Conservation (phyloP, 2,797 vertebrate genomes). For the Sebastes minor region DNA sequence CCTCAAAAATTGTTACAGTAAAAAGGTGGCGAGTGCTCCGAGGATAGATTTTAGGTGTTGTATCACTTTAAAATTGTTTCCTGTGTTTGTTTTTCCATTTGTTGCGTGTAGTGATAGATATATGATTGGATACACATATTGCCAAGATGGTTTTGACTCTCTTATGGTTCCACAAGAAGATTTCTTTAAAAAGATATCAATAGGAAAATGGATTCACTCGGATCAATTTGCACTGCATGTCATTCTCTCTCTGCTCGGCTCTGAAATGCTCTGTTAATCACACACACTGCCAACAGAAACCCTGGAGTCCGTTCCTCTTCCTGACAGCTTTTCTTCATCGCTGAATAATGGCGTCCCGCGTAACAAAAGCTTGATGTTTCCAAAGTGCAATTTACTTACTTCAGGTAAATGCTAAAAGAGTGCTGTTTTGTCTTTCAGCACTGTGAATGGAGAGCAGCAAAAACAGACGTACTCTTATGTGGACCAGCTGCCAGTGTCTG, state of each 20-base stretch:
- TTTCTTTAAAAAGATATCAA: background rate
- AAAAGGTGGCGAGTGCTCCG: background rate
- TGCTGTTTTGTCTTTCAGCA: conserved; percentile 55
- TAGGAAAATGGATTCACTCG: conserved; percentile 28
- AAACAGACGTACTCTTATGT: conserved; percentile 83
- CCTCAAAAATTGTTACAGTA: background rate
- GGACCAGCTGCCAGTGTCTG: conserved; percentile 94
- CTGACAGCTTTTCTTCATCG: conserved; percentile 33
- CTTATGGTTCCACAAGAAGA: background rate
- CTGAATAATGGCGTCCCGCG: conserved; percentile 33
- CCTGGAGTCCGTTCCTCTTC: conserved; percentile 23
- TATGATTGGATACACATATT: background rate
- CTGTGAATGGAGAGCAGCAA: conserved; percentile 60
- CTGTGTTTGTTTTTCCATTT: background rate
- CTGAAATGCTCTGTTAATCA: conserved; percentile 62
- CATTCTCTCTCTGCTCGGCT: conserved; percentile 17
- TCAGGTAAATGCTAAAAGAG: conserved; percentile 21
- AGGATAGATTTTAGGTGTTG: background rate
- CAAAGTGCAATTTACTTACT: conserved; percentile 5
- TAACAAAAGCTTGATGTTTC: conserved; percentile 38
- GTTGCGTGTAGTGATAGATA: background rate
- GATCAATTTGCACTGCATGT: conserved; percentile 46
- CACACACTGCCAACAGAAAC: conserved; percentile 32
- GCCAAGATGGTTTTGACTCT: conserved; percentile 3
- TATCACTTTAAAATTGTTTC: background rate